Percentiles rank a stretch among this genome's conserved stretches.
phyloP scores from a whole-genome alignment of 2,888 invertebrate species.

The Synanthedon andrenaeformis region DNA sequence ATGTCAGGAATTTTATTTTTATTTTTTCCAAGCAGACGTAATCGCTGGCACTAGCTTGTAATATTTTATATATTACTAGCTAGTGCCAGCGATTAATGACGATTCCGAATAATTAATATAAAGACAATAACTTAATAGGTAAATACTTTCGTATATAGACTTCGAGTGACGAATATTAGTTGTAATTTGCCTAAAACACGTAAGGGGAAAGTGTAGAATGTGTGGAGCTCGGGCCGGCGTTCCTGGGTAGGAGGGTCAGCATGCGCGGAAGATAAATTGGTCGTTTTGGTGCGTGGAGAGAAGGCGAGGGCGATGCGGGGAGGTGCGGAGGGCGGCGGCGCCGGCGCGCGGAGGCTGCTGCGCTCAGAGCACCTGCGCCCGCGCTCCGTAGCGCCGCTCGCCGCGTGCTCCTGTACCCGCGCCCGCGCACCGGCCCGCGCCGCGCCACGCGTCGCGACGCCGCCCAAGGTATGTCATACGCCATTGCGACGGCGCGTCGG shows the following conservation, averaged over 20 bases:
- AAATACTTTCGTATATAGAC: too few relatives aligned
- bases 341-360: constrained; percentile 73
- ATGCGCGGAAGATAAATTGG: constrained; percentile 67
- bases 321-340: constrained; percentile 70
- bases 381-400: constrained; percentile 70
- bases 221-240: constrained; percentile 12
- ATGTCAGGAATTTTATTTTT: too few relatives aligned
- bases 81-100: too few relatives aligned
- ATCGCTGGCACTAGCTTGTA: too few relatives aligned
- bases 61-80: too few relatives aligned
- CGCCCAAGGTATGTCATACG: constrained; percentile 61
- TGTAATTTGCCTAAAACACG: too few relatives aligned
- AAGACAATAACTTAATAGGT: too few relatives aligned
- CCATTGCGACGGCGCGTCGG: constrained; percentile 52
- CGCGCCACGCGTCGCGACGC: constrained; percentile 53
- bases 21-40: too few relatives aligned
- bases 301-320: constrained; percentile 43
- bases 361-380: constrained; percentile 80
- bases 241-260: constrained; percentile 53
- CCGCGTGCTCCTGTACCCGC: constrained; percentile 61
- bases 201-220: constrained; percentile 2
- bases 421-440: constrained; percentile 49
- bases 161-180: too few relatives aligned
- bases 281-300: constrained; percentile 51
- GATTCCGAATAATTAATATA: too few relatives aligned